phyloP scores from a whole-genome alignment of 2,113 vertebrate species.

The Tor tambroides region DNA sequence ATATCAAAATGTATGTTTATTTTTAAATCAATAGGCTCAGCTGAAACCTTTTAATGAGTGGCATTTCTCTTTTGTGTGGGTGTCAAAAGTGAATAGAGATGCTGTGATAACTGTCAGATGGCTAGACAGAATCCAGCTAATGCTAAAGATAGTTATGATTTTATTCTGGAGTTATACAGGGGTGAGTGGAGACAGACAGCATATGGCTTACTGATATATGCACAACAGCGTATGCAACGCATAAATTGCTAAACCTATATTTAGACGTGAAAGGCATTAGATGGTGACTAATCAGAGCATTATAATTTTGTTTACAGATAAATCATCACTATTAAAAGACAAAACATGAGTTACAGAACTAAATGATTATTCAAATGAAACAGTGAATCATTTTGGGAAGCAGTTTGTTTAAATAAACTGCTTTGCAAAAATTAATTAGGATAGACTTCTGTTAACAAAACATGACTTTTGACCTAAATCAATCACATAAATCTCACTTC shows the following conservation, averaged over 20 bases:
- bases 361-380: not conserved
- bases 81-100: not conserved
- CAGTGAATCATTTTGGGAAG: not conserved
- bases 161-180: not conserved
- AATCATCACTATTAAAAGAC: not conserved
- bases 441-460: not conserved
- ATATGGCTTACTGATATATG: not conserved
- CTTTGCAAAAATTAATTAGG: not conserved
- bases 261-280: not conserved
- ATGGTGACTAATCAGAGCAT: not conserved
- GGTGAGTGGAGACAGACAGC: not conserved
- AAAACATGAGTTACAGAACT: not conserved
- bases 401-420: not conserved
- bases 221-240: not conserved
- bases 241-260: not conserved
- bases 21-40: not conserved
- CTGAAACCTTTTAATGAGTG: not conserved
- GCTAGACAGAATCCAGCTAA: not conserved
- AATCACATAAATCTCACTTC: not conserved
- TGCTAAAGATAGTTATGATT: not conserved
- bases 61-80: conserved; percentile 5
- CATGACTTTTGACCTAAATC: not conserved
- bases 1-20: not conserved
- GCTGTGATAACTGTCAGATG: not conserved
- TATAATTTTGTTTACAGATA: conserved; percentile 3